phyloP scores from a whole-genome alignment of 2,113 vertebrate genomes.

The Pogona vitticeps region DNA sequence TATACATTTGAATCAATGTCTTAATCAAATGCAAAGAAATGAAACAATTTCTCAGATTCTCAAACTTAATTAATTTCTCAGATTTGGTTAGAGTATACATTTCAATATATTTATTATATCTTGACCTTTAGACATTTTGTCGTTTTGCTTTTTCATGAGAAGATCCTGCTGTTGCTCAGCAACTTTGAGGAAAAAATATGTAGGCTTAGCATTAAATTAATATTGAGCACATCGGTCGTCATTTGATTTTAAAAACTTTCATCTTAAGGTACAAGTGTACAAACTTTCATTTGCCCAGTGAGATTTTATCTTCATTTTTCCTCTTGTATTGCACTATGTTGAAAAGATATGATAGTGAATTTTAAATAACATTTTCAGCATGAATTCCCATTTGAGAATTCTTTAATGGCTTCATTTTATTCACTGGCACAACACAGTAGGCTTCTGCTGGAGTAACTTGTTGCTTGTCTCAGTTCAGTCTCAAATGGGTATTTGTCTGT shows the following conservation, averaged over 20 bases:
- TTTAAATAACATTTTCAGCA: slow-evolving; percentile 26
- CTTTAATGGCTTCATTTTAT: slow-evolving; percentile 54
- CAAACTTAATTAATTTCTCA: background rate
- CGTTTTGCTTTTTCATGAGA: background rate
- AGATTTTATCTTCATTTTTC: background rate
- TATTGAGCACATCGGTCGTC: background rate
- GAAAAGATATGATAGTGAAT: slow-evolving; percentile 21
- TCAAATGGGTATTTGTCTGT: slow-evolving; percentile 67
- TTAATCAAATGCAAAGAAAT: background rate
- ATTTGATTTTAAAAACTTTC: slow-evolving; percentile 19
- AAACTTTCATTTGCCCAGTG: slow-evolving; percentile 22
- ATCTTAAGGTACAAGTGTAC: slow-evolving; percentile 39
- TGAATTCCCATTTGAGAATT: slow-evolving; percentile 48
- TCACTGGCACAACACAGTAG: slow-evolving; percentile 37
- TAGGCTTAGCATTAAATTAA: slow-evolving; percentile 11
- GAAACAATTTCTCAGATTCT: slow-evolving; percentile 1
- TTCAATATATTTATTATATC: background rate
- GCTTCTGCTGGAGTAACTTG: slow-evolving; percentile 57
- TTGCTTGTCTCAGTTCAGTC: slow-evolving; percentile 44
- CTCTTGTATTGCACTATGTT: slow-evolving; percentile 6
- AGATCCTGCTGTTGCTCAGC: background rate
- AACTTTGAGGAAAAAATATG: background rate
- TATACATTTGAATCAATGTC: background rate
- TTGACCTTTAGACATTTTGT: background rate
- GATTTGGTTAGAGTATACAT: background rate